Conservation (phyloP, 2,888 invertebrate species). For the Nemotelus nigrinus region DNA sequence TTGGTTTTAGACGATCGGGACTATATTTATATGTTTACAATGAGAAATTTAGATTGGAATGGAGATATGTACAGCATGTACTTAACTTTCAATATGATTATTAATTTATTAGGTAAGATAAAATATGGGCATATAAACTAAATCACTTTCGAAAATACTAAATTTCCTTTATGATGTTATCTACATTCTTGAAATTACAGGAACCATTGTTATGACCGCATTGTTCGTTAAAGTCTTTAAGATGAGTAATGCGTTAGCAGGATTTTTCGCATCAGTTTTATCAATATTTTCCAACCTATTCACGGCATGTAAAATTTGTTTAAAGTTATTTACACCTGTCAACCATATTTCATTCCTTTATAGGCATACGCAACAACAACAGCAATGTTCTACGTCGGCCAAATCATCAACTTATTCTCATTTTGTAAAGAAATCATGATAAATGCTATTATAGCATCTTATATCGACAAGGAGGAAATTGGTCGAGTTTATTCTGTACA, state of each 20-base stretch:
- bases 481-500: constrained; percentile 35
- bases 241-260: constrained; percentile 57
- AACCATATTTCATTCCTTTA: neutral
- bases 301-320: constrained; percentile 14
- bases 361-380: constrained; percentile 33
- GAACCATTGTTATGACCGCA: constrained; percentile 63
- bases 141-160: too few species aligned
- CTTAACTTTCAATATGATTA: constrained; percentile 59
- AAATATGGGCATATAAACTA: neutral
- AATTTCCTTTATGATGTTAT: too few species aligned
- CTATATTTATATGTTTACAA: constrained; percentile 61
- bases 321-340: too few species aligned
- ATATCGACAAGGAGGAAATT: constrained; percentile 33
- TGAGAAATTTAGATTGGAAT: constrained; percentile 62
- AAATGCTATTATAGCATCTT: constrained; percentile 34
- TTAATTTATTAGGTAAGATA: constrained; percentile 57
- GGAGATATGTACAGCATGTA: constrained; percentile 62
- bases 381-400: constrained; percentile 16
- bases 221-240: constrained; percentile 62
- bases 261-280: constrained; percentile 13
- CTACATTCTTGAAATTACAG: constrained; percentile 50
- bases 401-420: constrained; percentile 35
- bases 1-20: constrained; percentile 58
- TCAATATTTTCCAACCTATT: constrained; percentile 23
- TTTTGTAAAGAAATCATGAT: constrained; percentile 39